These are phyloP conservation scores for Characodon lateralis DNA, from an alignment of 2,797 vertebrate genomes.

Conservation along the genomic window DNA sequence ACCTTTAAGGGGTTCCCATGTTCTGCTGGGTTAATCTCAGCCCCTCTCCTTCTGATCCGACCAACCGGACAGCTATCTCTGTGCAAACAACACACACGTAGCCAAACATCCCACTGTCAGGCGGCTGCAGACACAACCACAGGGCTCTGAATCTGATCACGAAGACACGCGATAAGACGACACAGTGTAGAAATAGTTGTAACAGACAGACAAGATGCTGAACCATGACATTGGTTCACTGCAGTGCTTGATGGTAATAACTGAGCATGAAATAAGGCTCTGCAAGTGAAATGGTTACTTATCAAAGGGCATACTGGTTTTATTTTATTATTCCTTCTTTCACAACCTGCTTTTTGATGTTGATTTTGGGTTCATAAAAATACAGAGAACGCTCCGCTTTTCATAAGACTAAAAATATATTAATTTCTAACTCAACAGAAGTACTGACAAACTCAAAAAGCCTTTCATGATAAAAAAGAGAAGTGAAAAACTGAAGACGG, in stretches of 20 bases:
- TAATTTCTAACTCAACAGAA: neutral
- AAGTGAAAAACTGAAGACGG: neutral
- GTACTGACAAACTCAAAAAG: neutral
- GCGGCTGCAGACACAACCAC: neutral
- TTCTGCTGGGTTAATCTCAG: constrained; percentile 28
- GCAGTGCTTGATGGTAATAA: constrained; percentile 28
- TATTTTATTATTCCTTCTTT: constrained; percentile 10
- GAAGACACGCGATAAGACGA: constrained; percentile 5
- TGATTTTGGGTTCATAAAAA: neutral
- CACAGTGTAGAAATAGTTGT: constrained; percentile 5
- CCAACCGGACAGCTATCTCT: constrained; percentile 5
- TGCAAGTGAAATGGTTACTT: constrained; percentile 24
- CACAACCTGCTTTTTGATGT: constrained; percentile 1
- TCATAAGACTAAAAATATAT: neutral
- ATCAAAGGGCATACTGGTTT: constrained; percentile 1
- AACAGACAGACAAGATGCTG: constrained; percentile 12
- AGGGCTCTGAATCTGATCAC: neutral
- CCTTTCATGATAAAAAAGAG: neutral
- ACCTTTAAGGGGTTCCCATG: constrained; percentile 53
- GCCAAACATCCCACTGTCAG: constrained; percentile 2
- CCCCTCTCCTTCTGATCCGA: neutral
- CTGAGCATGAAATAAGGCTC: constrained; percentile 47
- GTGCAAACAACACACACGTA: neutral
- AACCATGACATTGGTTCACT: constrained; percentile 37
- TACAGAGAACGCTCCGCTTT: neutral